Evolutionary conservation across 53 echinoderm and acorn worm genomes (phyloP).

Genomic region (Patiria pectinifera): DNA sequence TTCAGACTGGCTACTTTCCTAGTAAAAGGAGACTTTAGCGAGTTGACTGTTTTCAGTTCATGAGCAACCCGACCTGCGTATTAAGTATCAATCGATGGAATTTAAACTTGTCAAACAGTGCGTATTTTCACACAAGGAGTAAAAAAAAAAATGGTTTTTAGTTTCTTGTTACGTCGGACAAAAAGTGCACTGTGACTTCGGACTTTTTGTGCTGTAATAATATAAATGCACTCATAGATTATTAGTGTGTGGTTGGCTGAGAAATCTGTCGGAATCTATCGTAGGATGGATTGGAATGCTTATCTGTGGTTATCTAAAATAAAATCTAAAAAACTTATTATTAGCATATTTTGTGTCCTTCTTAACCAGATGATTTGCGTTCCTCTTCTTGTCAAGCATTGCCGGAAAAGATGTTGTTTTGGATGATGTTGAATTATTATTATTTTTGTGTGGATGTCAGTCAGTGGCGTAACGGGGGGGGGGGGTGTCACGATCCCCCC

Average conservation of each 20-base stretch:
- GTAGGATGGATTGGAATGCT: no score
- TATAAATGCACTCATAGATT: background rate
- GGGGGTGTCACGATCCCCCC: no score
- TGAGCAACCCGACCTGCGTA: background rate
- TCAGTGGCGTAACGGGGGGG: no score
- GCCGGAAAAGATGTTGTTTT: no score
- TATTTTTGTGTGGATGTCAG: no score
- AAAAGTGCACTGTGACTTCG: background rate
- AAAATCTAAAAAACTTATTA: no score
- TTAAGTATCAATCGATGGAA: background rate
- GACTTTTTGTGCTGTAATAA: background rate
- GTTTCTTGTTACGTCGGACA: background rate
- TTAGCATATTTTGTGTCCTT: no score
- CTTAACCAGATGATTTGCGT: no score
- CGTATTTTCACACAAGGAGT: background rate
- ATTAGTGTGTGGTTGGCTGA: background rate
- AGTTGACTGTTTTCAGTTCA: background rate
- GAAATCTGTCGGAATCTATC: background rate
- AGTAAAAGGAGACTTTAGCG: background rate
- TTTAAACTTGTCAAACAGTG: background rate
- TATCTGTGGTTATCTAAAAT: no score
- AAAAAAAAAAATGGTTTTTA: background rate
- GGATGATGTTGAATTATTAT: no score
- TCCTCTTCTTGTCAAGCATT: no score
- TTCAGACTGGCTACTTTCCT: background rate